Base-by-base conservation (phyloP, 1,140 invertebrate genomes). In the Brachionus sp. region DNA sequence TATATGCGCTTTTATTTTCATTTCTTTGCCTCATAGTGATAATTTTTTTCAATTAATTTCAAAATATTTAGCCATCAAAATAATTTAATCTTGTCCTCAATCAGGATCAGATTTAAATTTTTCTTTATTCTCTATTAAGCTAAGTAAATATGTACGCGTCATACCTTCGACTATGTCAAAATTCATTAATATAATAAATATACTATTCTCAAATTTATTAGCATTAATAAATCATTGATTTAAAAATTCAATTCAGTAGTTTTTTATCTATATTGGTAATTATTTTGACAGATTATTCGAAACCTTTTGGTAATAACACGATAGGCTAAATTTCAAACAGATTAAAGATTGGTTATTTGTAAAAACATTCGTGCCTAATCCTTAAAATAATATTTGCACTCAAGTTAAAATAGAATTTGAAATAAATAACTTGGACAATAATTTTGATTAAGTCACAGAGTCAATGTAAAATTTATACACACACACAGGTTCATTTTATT, bases 341-440 rank as follows among this genome's bases (percentile, higher is more conserved):
- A 57, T 57, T 57, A 57, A 57, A 57, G 19, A 57, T 57, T 57
- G 50, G 19, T 57, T 57, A 7, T 57, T 57, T 57, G 50, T 57
- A 57, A 66, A 66, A 66, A 66, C 25, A 66, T 35, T n/a, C 64
- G 64, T 33, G 64, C 25, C 25, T 66, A 66, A 66, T 66, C 64
- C 64, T 13, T 33, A 35, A 33, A 33, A 66, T 10, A 66, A 66
- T 66, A 66, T 33, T 66, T 33, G 29, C 25, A 35, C 33, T 66
- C 25, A 66, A 37, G 33, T 37, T 3, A 70, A 19, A 16, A 70
- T 70, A 70, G 37, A 70, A 39, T 33, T 70, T 39, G n/a, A 39
- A 39, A 70, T 70, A 70, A 70, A 70, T 70, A 70, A 66, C 13
- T 66, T 19, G 6, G n/a, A 57, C n/a, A 57, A 57, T 57, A 16